Conservation (phyloP, 2,888 invertebrate genomes). For the Pantelozetes paolii region DNA sequence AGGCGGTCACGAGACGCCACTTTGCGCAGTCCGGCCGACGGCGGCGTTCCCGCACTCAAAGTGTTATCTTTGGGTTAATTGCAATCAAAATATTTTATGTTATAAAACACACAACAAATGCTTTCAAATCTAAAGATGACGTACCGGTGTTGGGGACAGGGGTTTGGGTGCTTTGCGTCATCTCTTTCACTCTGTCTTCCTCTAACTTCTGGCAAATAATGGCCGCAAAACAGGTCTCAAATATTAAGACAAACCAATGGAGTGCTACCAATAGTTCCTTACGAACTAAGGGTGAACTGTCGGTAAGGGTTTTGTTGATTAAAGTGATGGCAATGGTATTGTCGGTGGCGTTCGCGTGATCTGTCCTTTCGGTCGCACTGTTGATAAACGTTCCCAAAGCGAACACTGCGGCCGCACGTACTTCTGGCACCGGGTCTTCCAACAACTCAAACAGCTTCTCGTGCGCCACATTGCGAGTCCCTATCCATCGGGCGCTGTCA, state of each 20-base stretch:
- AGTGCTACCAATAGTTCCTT: slow-evolving; percentile 74
- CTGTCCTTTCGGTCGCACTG: slow-evolving; percentile 73
- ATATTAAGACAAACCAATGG: slow-evolving; percentile 77
- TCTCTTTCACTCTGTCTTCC: slow-evolving; percentile 51
- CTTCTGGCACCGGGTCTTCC: slow-evolving; percentile 79
- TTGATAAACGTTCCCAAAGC: slow-evolving; percentile 91
- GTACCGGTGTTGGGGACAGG: neutral
- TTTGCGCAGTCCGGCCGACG: slow-evolving; percentile 42
- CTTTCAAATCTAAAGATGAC: neutral
- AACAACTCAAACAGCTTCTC: slow-evolving; percentile 82
- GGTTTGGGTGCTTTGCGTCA: neutral
- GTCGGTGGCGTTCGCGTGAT: slow-evolving; percentile 90
- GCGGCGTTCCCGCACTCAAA: neutral
- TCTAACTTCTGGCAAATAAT: slow-evolving; percentile 63
- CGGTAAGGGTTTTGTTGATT: slow-evolving; percentile 68
- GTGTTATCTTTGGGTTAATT: slow-evolving; percentile 1
- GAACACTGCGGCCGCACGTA: slow-evolving; percentile 86
- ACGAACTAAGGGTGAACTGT: slow-evolving; percentile 84
- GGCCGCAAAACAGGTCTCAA: slow-evolving; percentile 80
- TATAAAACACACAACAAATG: neutral
- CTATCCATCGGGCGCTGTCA: slow-evolving; percentile 86
- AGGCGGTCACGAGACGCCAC: slow-evolving; percentile 46
- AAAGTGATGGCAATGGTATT: slow-evolving; percentile 85
- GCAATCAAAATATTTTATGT: neutral
- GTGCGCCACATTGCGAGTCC: slow-evolving; percentile 90